Evolutionary conservation across 2,797 vertebrate genomes (phyloP).

Genomic region (Antrozous pallidus): DNA sequence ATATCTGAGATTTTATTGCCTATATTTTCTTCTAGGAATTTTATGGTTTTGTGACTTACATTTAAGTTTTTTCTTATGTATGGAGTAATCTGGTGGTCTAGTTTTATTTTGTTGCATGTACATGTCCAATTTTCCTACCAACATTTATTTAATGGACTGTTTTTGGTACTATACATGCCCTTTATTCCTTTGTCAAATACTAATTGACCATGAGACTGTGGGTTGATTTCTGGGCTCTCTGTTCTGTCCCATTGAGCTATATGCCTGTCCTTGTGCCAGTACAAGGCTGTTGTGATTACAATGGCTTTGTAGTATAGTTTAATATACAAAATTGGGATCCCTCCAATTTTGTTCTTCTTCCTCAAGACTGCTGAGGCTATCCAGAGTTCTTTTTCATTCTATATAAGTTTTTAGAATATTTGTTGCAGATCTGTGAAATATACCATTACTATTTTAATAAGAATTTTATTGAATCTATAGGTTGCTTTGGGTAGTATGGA

Average conservation of each 20-base stretch:
- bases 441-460: neutral
- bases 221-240: neutral
- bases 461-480: neutral
- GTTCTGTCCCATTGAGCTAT: neutral
- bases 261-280: neutral
- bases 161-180: neutral
- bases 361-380: neutral
- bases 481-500: neutral
- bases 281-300: neutral
- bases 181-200: neutral
- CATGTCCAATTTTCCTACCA: neutral
- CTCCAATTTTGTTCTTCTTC: neutral
- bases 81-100: neutral
- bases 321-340: neutral
- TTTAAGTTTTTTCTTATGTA: neutral
- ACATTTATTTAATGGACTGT: neutral
- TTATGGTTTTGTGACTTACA: neutral
- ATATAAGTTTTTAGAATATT: neutral
- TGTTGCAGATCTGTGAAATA: neutral
- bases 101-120: neutral
- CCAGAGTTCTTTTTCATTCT: neutral
- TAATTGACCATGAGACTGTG: neutral
- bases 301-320: neutral
- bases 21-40: neutral
- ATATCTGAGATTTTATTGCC: neutral